These are phyloP conservation scores for Notothenia rossii DNA, from an alignment of 2,113 vertebrate species.

Conservation along the genomic window DNA sequence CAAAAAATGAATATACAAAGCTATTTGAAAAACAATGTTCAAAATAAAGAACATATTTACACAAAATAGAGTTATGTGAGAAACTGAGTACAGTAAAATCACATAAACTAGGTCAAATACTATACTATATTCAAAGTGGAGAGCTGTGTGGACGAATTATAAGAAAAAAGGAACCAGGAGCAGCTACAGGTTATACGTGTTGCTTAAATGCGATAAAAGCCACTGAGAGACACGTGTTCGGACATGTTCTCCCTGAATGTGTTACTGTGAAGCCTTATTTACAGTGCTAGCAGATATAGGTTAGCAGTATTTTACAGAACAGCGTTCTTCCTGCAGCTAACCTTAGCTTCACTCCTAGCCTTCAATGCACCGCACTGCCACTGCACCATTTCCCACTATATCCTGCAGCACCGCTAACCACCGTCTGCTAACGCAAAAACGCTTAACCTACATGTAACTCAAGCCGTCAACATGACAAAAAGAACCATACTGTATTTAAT, in stretches of 20 bases:
- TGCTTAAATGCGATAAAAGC: not conserved
- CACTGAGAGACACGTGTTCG: not conserved
- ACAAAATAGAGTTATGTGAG: no score
- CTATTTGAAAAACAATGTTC: no score
- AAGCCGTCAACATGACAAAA: no score
- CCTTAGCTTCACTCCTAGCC: slow-evolving; percentile 52
- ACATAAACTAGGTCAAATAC: no score
- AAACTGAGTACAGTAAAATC: no score
- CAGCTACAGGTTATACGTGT: slow-evolving; percentile 6
- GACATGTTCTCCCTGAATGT: not conserved
- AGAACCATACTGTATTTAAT: fast-evolving
- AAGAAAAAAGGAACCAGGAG: no score
- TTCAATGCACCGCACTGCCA: slow-evolving; percentile 49
- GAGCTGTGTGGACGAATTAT: not conserved
- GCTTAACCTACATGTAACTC: not conserved
- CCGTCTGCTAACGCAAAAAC: not conserved
- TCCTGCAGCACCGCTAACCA: slow-evolving; percentile 13
- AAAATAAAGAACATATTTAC: no score
- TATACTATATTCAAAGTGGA: no score
- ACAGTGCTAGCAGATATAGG: not conserved
- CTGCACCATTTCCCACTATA: slow-evolving; percentile 69
- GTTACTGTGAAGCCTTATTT: not conserved
- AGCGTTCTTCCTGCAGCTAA: slow-evolving; percentile 44
- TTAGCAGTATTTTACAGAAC: not conserved
- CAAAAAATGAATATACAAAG: no score